These are phyloP conservation scores for Aselliscus stoliczkanus DNA, from an alignment of 2,797 vertebrate species.

Conservation along the genomic window DNA sequence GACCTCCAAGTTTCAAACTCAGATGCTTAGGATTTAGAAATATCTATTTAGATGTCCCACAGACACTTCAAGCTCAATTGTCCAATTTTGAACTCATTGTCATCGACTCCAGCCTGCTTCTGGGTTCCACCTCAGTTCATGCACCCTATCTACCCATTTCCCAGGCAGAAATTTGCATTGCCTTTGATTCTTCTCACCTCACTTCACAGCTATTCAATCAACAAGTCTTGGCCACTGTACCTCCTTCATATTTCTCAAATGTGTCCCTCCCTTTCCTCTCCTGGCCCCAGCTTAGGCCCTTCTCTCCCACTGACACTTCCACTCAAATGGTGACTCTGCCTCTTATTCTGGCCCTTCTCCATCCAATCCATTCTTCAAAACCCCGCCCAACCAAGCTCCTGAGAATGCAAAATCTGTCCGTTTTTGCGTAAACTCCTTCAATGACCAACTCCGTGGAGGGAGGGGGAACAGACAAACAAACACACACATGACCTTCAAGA, in stretches of 20 bases:
- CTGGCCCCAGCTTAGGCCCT: neutral
- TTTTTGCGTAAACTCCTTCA: neutral
- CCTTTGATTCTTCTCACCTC: conserved; percentile 3
- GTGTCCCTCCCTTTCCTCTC: neutral
- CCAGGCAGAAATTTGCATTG: neutral
- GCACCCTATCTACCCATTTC: neutral
- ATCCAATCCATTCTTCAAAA: neutral
- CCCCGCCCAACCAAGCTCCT: neutral
- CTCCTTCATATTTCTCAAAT: neutral
- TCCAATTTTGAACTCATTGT: neutral
- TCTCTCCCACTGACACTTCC: neutral
- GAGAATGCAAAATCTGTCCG: neutral
- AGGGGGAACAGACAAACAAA: neutral
- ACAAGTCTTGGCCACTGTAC: neutral
- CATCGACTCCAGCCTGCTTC: neutral
- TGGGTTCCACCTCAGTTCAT: neutral
- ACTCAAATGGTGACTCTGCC: neutral
- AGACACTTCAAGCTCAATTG: neutral
- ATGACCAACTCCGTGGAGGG: neutral
- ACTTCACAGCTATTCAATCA: neutral
- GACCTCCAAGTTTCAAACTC: neutral
- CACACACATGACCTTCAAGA: neutral
- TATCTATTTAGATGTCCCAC: neutral
- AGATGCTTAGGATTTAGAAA: neutral
- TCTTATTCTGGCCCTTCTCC: neutral